Evolutionary conservation across 2,888 invertebrate genomes (phyloP).

Genomic region (Macrophya annulata): DNA sequence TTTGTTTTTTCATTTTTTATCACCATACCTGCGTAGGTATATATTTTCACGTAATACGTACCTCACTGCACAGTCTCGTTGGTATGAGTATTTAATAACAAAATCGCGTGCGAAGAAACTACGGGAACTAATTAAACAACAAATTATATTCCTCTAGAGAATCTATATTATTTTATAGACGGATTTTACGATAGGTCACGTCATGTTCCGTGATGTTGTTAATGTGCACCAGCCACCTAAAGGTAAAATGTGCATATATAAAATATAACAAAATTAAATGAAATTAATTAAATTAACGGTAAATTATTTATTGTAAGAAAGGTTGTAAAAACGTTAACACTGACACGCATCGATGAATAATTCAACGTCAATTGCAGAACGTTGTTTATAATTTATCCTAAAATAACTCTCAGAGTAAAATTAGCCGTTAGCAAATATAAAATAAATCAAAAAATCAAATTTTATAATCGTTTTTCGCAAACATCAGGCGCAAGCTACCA

Average conservation of each 20-base stretch:
- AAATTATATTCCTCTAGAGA: conserved; percentile 2
- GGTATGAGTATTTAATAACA: background rate
- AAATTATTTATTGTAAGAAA: background rate
- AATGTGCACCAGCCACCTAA: background rate
- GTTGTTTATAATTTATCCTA: background rate
- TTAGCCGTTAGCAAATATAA: background rate
- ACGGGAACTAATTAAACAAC: conserved; percentile 24
- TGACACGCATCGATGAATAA: background rate
- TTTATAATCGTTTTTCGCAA: background rate
- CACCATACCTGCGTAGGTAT: background rate
- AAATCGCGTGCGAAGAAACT: conserved; percentile 9
- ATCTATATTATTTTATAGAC: conserved; percentile 17
- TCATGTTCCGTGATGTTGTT: conserved; percentile 34
- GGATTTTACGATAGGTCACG: conserved; percentile 35
- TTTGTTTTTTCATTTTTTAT: background rate
- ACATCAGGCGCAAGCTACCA: background rate
- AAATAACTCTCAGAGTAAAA: background rate
- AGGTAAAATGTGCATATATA: background rate
- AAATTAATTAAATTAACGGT: conserved; percentile 26
- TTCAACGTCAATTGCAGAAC: conserved; percentile 16
- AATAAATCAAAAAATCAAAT: background rate
- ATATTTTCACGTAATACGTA: conserved; percentile 4
- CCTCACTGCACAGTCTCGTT: background rate
- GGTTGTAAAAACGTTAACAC: conserved; percentile 1
- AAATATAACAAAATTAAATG: background rate